Percentiles rank a stretch among this genome's conserved stretches.
These are phyloP conservation scores for Apodemia hepburni DNA, from an alignment of 2,888 invertebrate genomes.

Conservation along the genomic window DNA sequence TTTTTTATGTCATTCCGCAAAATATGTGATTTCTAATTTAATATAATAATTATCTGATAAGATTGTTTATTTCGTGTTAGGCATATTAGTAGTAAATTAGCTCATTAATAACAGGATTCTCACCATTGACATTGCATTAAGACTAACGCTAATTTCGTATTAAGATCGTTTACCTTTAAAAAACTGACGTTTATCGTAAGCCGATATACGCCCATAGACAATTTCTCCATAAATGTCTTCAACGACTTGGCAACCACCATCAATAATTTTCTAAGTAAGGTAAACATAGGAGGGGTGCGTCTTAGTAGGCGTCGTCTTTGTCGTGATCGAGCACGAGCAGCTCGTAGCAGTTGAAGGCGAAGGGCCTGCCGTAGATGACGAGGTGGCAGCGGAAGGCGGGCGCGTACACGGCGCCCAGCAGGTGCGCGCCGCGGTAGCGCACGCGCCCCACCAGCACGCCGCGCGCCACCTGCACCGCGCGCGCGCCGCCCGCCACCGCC, in stretches of 20 bases:
- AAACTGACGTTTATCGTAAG: not conserved
- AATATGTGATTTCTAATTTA: too few relatives aligned
- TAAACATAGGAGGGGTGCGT: not conserved
- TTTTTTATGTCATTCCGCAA: too few relatives aligned
- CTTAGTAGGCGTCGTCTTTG: not conserved
- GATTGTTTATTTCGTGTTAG: too few relatives aligned
- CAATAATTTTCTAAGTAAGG: not conserved
- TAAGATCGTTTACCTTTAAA: not conserved
- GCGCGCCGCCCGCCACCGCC: constrained; percentile 40
- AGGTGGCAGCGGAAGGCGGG: constrained; percentile 60
- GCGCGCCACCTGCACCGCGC: constrained; percentile 45
- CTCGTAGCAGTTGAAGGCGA: constrained; percentile 68
- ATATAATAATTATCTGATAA: too few relatives aligned
- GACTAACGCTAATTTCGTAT: not conserved
- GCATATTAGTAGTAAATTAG: too few relatives aligned
- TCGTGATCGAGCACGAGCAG: constrained; percentile 46
- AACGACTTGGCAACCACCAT: not conserved
- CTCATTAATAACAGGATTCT: too few relatives aligned
- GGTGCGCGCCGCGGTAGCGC: constrained; percentile 48
- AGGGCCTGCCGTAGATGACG: constrained; percentile 56
- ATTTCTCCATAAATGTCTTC: not conserved
- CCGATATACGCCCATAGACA: not conserved
- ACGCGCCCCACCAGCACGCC: constrained; percentile 52
- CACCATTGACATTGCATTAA: too few relatives aligned
- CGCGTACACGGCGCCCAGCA: constrained; percentile 50